Evolutionary conservation across 2,888 invertebrate species (phyloP), one percentile per base, ranked within the genome.

Genomic region (Cephus rjabovi): DNA sequence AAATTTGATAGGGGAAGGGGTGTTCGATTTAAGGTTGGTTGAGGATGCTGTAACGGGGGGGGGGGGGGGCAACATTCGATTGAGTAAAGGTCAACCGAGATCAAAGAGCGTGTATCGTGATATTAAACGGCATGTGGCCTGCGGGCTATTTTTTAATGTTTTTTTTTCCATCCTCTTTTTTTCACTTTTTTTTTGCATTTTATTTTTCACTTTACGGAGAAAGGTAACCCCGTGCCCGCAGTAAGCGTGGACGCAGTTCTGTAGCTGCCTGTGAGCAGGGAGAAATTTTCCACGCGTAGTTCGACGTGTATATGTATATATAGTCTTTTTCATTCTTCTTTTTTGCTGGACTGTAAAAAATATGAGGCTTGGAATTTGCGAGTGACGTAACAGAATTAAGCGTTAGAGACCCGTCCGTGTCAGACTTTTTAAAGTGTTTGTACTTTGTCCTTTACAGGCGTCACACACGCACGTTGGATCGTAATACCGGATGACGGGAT

Each of bases 11-110:
- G 76, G 37, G 34, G 12, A 3, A 23, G 9, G 9, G 2, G 3
- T 9, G 31, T 76, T 81, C 80, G 75, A 78, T 79, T 71, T 77
- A 73, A 71, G 77, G 79, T 79, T 77, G 79, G 75, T 77, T 79
- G 70, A 76, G 68, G 68, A 15, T 56, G 69, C 69, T 74, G 70
- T 71, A 77, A 79, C 23, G 69, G 74, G 34, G 12, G 70, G 31
- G 12, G n/a, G 73, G 34, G 37, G 37, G 37, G 75, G 40, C 40
- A 71, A 4, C 37, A n/a, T n/a, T 12, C 31, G 76, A 31, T 37
- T 4, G 12, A 37, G 12, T 30, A 69, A 75, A 70, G 37, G n/a
- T 35, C 69, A 9, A 23, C 56, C 2, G 31, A 77, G 77, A 77
- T 77, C 77, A 77, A 77, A 77, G 77, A 37, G 77, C 56, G 56